These are phyloP conservation scores for Mellilla xanthometata DNA, from an alignment of 2,888 invertebrate species.

Conservation along the genomic window DNA sequence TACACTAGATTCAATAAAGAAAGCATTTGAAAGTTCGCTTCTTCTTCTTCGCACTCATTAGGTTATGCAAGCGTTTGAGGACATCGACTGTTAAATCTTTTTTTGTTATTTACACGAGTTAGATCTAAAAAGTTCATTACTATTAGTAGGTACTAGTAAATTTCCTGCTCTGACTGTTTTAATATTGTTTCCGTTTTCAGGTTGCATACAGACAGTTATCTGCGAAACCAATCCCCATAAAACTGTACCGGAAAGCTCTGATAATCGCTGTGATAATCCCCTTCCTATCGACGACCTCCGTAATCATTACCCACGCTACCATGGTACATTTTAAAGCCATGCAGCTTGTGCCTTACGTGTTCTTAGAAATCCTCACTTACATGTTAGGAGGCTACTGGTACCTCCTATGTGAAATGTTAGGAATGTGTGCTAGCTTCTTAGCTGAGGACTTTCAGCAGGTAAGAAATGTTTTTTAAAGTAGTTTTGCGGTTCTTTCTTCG, in stretches of 20 bases:
- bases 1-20: too few species aligned
- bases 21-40: too few species aligned
- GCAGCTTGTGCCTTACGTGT: slow-evolving; percentile 87
- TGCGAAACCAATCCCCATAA: slow-evolving; percentile 79
- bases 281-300: slow-evolving; percentile 83
- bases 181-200: slow-evolving; percentile 47
- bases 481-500: too few species aligned
- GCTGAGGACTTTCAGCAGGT: slow-evolving; percentile 87
- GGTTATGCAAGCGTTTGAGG: too few species aligned
- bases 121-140: too few species aligned
- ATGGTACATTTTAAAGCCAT: slow-evolving; percentile 86
- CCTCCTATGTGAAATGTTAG: slow-evolving; percentile 85
- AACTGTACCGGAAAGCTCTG: slow-evolving; percentile 82
- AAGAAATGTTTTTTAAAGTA: too few species aligned
- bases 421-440: slow-evolving; percentile 84
- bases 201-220: slow-evolving; percentile 84
- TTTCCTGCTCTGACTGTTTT: too few species aligned
- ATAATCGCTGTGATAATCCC: slow-evolving; percentile 83
- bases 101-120: too few species aligned
- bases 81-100: too few species aligned
- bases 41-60: too few species aligned
- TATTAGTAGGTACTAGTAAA: too few species aligned
- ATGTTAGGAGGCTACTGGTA: slow-evolving; percentile 89
- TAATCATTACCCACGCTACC: slow-evolving; percentile 86
- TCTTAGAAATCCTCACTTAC: slow-evolving; percentile 86